These are phyloP conservation scores for Euclidia mi DNA, from an alignment of 2,888 invertebrate genomes.

Conservation along the genomic window DNA sequence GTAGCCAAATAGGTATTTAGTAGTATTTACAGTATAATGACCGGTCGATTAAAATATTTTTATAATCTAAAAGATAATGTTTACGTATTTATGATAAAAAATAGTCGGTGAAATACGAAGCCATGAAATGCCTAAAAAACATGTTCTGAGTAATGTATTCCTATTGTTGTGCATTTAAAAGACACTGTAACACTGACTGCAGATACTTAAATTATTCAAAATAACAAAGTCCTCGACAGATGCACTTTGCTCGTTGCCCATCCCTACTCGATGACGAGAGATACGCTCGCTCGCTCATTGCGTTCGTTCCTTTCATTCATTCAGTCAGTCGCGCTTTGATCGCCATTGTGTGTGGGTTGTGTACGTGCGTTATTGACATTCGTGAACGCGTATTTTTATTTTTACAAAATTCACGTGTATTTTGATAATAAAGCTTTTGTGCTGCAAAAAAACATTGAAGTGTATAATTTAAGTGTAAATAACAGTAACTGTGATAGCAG, in stretches of 20 bases:
- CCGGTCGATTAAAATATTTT: too few relatives aligned
- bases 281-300: conserved; percentile 68
- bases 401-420: conserved; percentile 58
- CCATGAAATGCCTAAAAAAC: too few relatives aligned
- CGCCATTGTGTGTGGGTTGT: conserved; percentile 43
- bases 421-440: conserved; percentile 46
- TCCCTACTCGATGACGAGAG: conserved; percentile 40
- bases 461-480: conserved; percentile 41
- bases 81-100: too few relatives aligned
- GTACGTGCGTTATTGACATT: conserved; percentile 44
- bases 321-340: conserved; percentile 70
- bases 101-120: too few relatives aligned
- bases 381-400: conserved; percentile 71
- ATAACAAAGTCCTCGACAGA: not conserved
- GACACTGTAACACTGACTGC: too few relatives aligned
- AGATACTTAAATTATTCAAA: too few relatives aligned
- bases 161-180: too few relatives aligned
- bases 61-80: too few relatives aligned
- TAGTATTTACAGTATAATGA: too few relatives aligned
- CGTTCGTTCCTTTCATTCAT: conserved; percentile 43
- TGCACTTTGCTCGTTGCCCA: conserved; percentile 7
- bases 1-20: too few relatives aligned
- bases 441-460: conserved; percentile 42
- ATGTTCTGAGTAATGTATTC: too few relatives aligned
- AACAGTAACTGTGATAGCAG: conserved; percentile 58